phyloP scores from a whole-genome alignment of 2,113 vertebrate species.

The Hepsetus odoe region DNA sequence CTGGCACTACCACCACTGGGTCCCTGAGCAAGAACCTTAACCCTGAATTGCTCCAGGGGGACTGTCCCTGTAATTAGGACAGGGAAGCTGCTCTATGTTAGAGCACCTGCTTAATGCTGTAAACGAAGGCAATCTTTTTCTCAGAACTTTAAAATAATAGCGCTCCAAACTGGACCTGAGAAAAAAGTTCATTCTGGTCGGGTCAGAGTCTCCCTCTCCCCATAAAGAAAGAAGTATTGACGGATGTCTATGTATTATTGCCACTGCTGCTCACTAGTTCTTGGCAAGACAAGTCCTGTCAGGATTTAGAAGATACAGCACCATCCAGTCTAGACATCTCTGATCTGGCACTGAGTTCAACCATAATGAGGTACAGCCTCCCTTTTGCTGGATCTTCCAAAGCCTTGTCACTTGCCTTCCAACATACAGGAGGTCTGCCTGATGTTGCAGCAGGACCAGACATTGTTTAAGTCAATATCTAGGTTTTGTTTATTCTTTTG shows the following conservation, averaged over 20 bases:
- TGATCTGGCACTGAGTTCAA: conserved; percentile 1
- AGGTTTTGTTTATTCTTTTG: not conserved
- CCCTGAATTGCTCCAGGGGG: too few species aligned
- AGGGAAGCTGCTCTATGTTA: too few species aligned
- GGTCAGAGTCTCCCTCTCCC: conserved; percentile 2
- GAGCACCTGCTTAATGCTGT: too few species aligned
- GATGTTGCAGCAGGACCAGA: too few species aligned
- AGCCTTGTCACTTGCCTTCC: not conserved
- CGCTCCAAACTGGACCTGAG: not conserved
- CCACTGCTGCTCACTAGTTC: not conserved
- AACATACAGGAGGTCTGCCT: not conserved
- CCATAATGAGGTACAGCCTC: not conserved
- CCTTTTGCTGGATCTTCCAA: not conserved
- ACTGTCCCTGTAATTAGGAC: too few species aligned
- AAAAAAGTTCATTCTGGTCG: not conserved
- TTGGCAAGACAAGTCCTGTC: not conserved
- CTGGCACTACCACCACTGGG: too few species aligned
- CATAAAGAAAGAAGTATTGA: not conserved
- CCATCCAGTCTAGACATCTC: conserved; percentile 12
- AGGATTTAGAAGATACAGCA: conserved; percentile 13
- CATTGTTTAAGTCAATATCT: not conserved
- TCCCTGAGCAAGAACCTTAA: too few species aligned
- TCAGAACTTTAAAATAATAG: not conserved
- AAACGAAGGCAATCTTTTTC: not conserved
- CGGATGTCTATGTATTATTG: not conserved